Base-by-base conservation (phyloP, 2,797 vertebrate species). In the Paratrypauchen microcephalus region DNA sequence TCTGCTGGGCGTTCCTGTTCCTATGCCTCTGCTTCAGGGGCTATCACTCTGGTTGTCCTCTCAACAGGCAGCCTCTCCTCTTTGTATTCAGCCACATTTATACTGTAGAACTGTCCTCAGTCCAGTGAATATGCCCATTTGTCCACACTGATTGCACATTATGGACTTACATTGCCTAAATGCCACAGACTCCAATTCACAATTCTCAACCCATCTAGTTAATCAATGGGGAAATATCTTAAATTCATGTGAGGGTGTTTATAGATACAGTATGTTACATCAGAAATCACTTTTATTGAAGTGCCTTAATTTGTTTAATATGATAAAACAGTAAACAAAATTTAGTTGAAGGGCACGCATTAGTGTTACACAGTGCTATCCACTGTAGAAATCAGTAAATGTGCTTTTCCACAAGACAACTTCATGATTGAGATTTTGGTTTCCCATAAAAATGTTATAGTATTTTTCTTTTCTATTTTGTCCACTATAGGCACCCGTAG, bases 41-140 rank as follows among this genome's bases (percentile, higher is more conserved):
- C 75, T 9, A 74, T 78, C 80, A 65, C 69, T 82, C 80, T 66
- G 47, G 58, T 71, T 68, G 16, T 71, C 72, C 65, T 66, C 68
- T 41, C 11, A 21, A 68, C 32, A 32, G 30, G 56, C 62, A 47
- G 65, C 41, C 57, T 68, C 30, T 55, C 56, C 60, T 32, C 23
- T 30, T 21, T 26, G 5, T 48, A 66, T 75, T 77, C 57, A 74
- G 56, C 24, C 41, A 61, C 70, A 70, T 73, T 70, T 63, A 66
- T 66, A 28, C 55, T 57, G 13, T 57, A 23, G 64, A 57, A 54
- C 73, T 24, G 45, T 71, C 73, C 79, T 66, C 19, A 65, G 47
- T 71, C 23, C 7, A 39, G 64, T 41, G 48, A 45, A 71, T 71
- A 62, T 55, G 66, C 62, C 58, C 73, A 24, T 26, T 54, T 76